Base-by-base conservation (phyloP, 2,113 vertebrate species). In the Trinectes maculatus region DNA sequence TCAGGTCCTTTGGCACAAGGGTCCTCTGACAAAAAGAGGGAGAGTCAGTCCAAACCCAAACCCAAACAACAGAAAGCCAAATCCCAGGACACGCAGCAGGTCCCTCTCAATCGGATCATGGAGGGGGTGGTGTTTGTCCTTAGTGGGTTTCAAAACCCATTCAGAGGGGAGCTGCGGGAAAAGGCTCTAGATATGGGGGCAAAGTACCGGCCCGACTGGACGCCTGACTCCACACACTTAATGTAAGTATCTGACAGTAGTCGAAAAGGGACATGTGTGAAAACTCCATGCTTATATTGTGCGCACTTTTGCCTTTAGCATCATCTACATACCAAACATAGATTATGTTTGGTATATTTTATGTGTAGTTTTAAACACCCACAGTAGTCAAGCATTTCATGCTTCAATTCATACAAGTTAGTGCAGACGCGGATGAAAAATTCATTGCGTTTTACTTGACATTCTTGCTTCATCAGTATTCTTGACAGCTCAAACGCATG, bases 141-240 rank as follows among this genome's bases (percentile, higher is more conserved):
- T 62, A 97, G 96, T 0, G 96, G 96, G 44, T 96, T 97, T 80
- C 95, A 97, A 86, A 96, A 97, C 79, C 96, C 96, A 1, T 95
- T 94, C 79, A 92, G 95, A 68, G 94, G 88, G 0, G 95, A 97
- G 52, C 92, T 97, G 37, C 91, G 95, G 56, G 95, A 96, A 79
- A 96, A 96, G 74, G 96, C 95, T 7, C 69, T 97, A 47, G 94
- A 94, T 52, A 92, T 97, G 93, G 95, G 95, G 8, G 96, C 93
- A 53, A 94, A 94, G 60, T 97, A 97, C 58, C 85, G 91, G 8
- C 91, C 95, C 0, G 95, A 97, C 89, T 97, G 96, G 95, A 94
- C 93, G 1, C 71, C 94, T 0, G 94, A 95, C 87, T 89, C 94
- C 77, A 96, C 96, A 9, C 96, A 96, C 73, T 95, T 97, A 64